Conservation (phyloP, 1,140 invertebrate genomes). For the Cydia amplana region DNA sequence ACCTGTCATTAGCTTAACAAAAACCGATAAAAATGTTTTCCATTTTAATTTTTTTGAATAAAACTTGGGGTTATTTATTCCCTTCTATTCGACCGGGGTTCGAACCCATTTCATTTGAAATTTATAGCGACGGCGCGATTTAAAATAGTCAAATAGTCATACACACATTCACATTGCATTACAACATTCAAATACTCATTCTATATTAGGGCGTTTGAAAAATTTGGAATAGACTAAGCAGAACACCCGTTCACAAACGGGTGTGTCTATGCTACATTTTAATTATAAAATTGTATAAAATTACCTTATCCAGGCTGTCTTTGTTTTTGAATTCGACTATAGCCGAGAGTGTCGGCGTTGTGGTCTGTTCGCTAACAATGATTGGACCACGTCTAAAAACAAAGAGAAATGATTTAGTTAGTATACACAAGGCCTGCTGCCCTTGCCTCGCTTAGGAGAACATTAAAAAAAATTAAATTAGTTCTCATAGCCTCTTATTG, state of each 20-base stretch:
- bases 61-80: too few relatives aligned
- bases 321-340: slow-evolving; percentile 80
- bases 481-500: slow-evolving; percentile 7
- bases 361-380: slow-evolving; percentile 78
- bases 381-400: slow-evolving; percentile 79
- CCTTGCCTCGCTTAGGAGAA: slow-evolving; percentile 59
- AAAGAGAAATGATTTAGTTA: slow-evolving; percentile 75
- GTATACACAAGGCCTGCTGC: slow-evolving; percentile 58
- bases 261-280: slow-evolving; percentile 21
- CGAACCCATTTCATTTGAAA: background rate
- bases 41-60: too few relatives aligned
- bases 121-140: background rate
- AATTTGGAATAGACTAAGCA: slow-evolving; percentile 55
- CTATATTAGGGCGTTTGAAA: slow-evolving; percentile 51
- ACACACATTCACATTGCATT: slow-evolving; percentile 34
- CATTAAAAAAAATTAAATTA: slow-evolving; percentile 40
- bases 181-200: slow-evolving; percentile 78
- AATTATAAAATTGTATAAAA: slow-evolving; percentile 66
- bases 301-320: slow-evolving; percentile 78
- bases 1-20: too few relatives aligned
- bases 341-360: slow-evolving; percentile 78
- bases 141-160: background rate
- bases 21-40: too few relatives aligned
- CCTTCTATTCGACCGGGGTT: background rate
- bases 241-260: slow-evolving; percentile 44